Evolutionary conservation across 2,113 vertebrate species (phyloP).

Genomic region (Sturnira hondurensis): DNA sequence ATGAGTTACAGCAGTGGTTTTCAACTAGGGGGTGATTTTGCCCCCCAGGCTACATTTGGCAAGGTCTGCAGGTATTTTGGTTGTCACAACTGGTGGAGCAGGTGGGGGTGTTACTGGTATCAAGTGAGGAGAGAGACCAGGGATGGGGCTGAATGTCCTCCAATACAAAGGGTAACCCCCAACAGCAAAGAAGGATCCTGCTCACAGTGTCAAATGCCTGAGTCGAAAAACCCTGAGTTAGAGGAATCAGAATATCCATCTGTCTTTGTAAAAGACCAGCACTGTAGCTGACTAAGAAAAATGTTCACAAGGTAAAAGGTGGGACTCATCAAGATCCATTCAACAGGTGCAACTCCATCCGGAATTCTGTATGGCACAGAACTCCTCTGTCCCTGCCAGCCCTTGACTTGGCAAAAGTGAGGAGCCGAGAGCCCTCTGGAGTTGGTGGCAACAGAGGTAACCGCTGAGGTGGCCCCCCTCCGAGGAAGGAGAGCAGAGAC

Average conservation of each 20-base stretch:
- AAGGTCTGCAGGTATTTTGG: neutral
- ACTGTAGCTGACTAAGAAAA: neutral
- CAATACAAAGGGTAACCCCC: neutral
- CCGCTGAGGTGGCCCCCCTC: neutral
- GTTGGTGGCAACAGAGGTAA: neutral
- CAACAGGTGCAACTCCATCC: neutral
- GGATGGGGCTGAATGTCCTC: neutral
- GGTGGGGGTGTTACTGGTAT: neutral
- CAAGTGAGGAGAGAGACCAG: neutral
- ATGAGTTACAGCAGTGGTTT: neutral
- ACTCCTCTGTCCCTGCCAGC: neutral
- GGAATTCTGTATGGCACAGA: neutral
- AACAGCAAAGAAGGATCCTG: neutral
- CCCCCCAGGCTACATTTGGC: neutral
- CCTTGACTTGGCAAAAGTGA: no score
- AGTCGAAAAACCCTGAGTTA: neutral
- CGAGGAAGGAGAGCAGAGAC: neutral
- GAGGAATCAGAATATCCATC: neutral
- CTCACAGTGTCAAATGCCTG: neutral
- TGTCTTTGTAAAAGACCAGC: neutral
- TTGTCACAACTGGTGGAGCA: neutral
- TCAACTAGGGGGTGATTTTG: neutral
- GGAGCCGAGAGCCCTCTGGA: neutral
- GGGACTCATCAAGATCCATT: neutral
- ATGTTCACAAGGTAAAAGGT: neutral